phyloP scores from a whole-genome alignment of 2,113 vertebrate genomes.

The Lophotis ruficrista region DNA sequence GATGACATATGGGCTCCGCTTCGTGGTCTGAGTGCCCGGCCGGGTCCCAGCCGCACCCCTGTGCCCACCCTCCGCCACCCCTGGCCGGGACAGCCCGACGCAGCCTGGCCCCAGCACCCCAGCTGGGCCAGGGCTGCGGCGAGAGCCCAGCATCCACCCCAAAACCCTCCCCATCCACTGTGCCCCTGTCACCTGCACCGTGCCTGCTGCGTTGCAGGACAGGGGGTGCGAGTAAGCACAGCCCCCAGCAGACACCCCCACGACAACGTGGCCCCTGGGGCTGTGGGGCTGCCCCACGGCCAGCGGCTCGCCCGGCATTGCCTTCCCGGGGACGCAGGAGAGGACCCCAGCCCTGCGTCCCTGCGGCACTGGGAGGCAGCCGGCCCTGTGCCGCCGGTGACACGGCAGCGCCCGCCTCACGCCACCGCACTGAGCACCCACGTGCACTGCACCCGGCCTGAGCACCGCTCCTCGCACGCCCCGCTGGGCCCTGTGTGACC shows the following conservation, averaged over 20 bases:
- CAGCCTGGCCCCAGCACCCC: not conserved
- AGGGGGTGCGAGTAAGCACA: not conserved
- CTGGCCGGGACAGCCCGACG: not conserved
- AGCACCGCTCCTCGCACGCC: not conserved
- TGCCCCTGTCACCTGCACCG: not conserved
- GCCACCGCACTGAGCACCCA: not conserved
- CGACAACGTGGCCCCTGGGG: not conserved
- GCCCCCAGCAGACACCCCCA: not conserved
- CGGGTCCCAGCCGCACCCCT: not conserved
- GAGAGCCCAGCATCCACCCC: not conserved
- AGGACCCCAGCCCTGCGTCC: not conserved
- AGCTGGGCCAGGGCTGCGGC: not conserved
- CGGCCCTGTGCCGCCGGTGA: rapidly evolving
- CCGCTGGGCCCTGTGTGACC: not conserved
- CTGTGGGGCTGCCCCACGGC: not conserved
- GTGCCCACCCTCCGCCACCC: rapidly evolving
- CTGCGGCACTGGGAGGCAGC: not conserved
- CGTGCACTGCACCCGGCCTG: not conserved
- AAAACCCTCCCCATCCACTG: not conserved
- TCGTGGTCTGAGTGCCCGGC: conserved; percentile 79
- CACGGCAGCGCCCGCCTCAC: not conserved
- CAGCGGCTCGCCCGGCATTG: rapidly evolving
- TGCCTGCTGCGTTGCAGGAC: not conserved
- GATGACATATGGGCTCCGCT: conserved; percentile 88
- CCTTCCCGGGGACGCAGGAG: rapidly evolving